Evolutionary conservation across 2,113 vertebrate genomes (phyloP).

Genomic region (Tupaia tana): DNA sequence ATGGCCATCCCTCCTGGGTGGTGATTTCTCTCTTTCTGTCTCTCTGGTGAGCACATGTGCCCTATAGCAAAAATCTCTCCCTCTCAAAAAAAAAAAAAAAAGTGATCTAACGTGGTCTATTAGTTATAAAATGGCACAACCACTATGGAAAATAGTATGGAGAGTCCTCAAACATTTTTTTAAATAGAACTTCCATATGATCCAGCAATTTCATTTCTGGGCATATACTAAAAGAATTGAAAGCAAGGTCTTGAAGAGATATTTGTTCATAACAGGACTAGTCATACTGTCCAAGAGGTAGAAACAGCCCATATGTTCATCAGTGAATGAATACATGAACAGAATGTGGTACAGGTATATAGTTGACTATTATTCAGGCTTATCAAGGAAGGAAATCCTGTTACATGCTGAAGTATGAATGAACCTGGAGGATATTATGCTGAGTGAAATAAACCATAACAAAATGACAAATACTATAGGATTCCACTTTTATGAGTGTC

Average conservation of each 20-base stretch:
- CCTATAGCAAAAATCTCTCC: too few relatives aligned
- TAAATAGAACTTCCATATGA: neutral
- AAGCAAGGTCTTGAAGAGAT: neutral
- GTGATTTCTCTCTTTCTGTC: too few relatives aligned
- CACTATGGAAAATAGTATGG: neutral
- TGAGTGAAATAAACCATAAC: neutral
- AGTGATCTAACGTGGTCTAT: too few relatives aligned
- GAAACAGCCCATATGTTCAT: neutral
- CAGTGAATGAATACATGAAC: neutral
- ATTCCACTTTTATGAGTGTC: neutral
- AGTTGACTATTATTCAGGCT: neutral
- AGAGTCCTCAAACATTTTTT: constrained; percentile 27
- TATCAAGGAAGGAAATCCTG: neutral
- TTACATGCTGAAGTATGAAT: neutral
- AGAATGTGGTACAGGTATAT: neutral
- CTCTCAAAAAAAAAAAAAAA: too few relatives aligned
- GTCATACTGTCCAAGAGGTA: neutral
- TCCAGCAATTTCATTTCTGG: neutral
- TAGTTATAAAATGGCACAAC: neutral
- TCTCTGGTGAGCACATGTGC: too few relatives aligned
- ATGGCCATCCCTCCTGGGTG: too few relatives aligned
- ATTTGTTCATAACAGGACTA: neutral
- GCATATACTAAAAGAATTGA: neutral
- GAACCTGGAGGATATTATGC: neutral
- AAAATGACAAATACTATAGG: neutral